Conservation (phyloP, 1,140 invertebrate species). For the Adoxophyes honmai region DNA sequence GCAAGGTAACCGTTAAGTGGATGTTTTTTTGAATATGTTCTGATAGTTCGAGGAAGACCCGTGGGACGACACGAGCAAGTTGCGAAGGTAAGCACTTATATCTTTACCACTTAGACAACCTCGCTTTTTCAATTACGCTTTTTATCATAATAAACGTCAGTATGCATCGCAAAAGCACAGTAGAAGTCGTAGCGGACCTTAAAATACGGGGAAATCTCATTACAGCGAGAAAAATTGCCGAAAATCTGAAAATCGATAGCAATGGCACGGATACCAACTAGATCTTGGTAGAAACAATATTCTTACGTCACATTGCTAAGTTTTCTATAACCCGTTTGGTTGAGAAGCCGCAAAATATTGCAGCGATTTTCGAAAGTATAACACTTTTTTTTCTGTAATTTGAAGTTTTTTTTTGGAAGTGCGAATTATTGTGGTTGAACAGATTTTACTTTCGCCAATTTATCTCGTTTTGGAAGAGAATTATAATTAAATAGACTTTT, state of each 20-base stretch:
- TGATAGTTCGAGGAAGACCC: constrained; percentile 21
- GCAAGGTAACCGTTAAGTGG: constrained; percentile 21
- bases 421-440: too few relatives aligned
- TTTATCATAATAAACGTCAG: not conserved
- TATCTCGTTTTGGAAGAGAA: too few relatives aligned
- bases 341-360: too few relatives aligned
- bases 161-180: not conserved
- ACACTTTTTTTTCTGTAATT: too few relatives aligned
- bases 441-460: too few relatives aligned
- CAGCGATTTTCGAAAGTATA: too few relatives aligned
- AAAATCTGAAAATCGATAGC: not conserved
- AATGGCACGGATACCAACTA: constrained; percentile 31
- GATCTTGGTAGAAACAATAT: constrained; percentile 21
- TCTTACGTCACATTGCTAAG: not conserved
- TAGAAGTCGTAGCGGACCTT: not conserved
- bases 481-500: too few relatives aligned
- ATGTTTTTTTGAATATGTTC: constrained; percentile 36
- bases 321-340: too few relatives aligned
- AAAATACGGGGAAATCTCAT: too few relatives aligned
- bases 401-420: too few relatives aligned
- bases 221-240: not conserved
- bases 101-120: too few relatives aligned
- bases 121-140: too few relatives aligned
- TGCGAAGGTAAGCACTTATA: constrained; percentile 21
- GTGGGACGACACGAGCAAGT: constrained; percentile 17